phyloP scores from a whole-genome alignment of 2,888 invertebrate species.

The Calephelis perditalis region DNA sequence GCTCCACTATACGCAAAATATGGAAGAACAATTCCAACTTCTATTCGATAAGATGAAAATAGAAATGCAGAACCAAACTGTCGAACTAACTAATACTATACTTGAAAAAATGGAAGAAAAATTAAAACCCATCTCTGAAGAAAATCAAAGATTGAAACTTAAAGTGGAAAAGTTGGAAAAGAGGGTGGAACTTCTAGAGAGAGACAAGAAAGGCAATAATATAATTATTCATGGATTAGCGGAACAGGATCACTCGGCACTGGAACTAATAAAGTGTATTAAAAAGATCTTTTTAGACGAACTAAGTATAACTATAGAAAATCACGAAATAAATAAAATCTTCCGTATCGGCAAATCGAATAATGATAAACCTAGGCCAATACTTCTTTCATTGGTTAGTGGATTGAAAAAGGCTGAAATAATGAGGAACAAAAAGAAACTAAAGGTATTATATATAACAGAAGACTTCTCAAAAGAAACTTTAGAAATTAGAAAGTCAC shows the following conservation, averaged over 20 bases:
- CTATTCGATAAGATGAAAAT: too few relatives aligned
- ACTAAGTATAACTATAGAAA: constrained; percentile 25
- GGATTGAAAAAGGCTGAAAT: constrained; percentile 30
- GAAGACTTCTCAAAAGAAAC: constrained; percentile 34
- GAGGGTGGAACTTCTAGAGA: constrained; percentile 18
- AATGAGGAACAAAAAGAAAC: constrained; percentile 30
- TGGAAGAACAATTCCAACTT: too few relatives aligned
- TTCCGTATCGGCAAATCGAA: constrained; percentile 26
- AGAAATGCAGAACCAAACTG: too few relatives aligned
- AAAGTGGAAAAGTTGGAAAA: constrained; percentile 19
- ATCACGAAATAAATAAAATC: constrained; percentile 28
- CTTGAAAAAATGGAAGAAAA: too few relatives aligned
- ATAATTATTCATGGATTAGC: constrained; percentile 16
- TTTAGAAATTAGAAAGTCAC: constrained; percentile 28
- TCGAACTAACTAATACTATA: too few relatives aligned
- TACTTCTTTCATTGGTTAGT: constrained; percentile 23
- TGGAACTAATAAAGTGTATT: neutral
- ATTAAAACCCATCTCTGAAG: too few relatives aligned
- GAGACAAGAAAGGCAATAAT: constrained; percentile 19
- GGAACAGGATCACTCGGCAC: constrained; percentile 16
- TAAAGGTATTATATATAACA: constrained; percentile 13
- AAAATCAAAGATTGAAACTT: constrained; percentile 16
- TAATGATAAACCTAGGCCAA: constrained; percentile 26
- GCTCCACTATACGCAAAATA: too few relatives aligned
- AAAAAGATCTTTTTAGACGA: constrained; percentile 17